Base-by-base conservation (phyloP, 2,888 invertebrate genomes). In the Nematopogon swammerdamellus region DNA sequence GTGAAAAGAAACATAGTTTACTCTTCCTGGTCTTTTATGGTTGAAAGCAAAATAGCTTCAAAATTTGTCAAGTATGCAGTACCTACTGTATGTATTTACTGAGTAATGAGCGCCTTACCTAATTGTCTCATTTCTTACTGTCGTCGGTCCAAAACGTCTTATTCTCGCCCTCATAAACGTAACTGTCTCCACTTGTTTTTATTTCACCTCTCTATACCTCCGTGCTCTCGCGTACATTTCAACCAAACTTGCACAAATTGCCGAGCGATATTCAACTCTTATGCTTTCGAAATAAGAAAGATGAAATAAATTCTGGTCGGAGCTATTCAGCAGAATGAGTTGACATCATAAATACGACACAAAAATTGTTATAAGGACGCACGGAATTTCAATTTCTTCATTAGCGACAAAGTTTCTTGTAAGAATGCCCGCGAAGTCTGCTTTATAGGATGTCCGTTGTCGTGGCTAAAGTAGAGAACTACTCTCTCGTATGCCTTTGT, bases 81-180 rank as follows among this genome's bases (percentile, higher is more conserved):
- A n/a, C n/a, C n/a, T n/a, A n/a, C n/a, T n/a, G n/a, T n/a, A n/a
- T n/a, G n/a, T n/a, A n/a, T n/a, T n/a, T n/a, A n/a, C n/a, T n/a
- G 29, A 2, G 16, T 36, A 59, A 56, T 75, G 58, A 53, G 46
- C 67, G 66, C 43, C 46, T 53, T 29, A 16, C 62, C 56, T 59
- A 53, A 50, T 50, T 60, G n/a, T 60, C 68, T 70, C 76, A 76
- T 79, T 75, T 74, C 68, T 74, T 67, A 72, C 72, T 70, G 70
- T 66, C 70, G n/a, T 66, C 68, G 72, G 72, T 76, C 74, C 74
- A 71, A 77, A 77, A 77, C 77, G 77, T 77, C 77, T 79, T 79
- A 77, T 79, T 79, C 79, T 73, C 79, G 79, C 77, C 75, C 79
- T 77, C 79, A 77, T 79, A 79, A 77, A 79, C 76, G 79, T 77